phyloP scores from a whole-genome alignment of 2,113 vertebrate genomes.

The Riparia riparia region DNA sequence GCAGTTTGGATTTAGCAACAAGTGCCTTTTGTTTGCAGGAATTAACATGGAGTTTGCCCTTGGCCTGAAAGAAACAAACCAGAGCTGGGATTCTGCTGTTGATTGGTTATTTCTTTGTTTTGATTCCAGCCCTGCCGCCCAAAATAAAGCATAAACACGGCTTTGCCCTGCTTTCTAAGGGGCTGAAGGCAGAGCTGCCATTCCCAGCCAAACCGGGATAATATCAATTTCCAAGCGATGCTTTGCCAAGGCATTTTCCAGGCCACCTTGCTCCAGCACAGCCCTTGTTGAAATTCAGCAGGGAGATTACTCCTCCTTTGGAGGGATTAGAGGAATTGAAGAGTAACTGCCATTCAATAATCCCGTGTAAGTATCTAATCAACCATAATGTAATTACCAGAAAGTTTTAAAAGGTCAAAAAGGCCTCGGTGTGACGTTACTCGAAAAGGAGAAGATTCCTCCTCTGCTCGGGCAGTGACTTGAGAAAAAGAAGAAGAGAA shows the following conservation, averaged over 20 bases:
- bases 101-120: neutral
- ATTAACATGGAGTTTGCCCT: accelerated
- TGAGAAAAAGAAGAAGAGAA: neutral
- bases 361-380: slow-evolving; percentile 46
- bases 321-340: slow-evolving; percentile 55
- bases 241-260: neutral
- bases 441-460: neutral
- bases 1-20: neutral
- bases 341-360: slow-evolving; percentile 51
- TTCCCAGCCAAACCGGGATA: neutral
- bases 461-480: neutral
- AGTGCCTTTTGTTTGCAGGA: neutral
- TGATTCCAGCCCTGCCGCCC: neutral
- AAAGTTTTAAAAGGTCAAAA: slow-evolving; percentile 63
- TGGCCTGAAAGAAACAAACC: neutral
- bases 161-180: neutral
- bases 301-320: slow-evolving; percentile 30
- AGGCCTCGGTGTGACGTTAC: neutral
- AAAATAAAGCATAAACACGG: neutral
- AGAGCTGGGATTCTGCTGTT: neutral
- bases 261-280: neutral
- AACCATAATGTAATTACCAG: slow-evolving; percentile 56
- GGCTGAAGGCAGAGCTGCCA: neutral
- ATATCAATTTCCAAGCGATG: neutral
- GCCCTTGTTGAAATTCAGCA: neutral